Conservation (phyloP, 2,113 vertebrate species). For the Euleptes europaea region DNA sequence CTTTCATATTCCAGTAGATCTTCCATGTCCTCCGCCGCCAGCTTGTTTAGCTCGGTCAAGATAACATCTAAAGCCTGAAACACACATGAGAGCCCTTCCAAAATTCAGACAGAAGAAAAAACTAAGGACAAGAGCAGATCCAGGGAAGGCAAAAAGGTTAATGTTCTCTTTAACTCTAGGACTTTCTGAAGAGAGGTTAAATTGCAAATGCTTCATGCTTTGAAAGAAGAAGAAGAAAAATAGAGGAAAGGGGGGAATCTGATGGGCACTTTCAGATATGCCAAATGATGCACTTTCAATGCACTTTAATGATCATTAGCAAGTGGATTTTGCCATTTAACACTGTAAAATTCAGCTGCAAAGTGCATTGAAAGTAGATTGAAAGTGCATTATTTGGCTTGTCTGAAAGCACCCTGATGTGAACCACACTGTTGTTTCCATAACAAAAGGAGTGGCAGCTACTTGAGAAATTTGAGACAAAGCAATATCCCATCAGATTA, state of each 20-base stretch:
- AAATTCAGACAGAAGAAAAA: slow-evolving; percentile 26
- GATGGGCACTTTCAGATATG: too few species aligned
- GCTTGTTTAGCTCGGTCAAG: slow-evolving; percentile 40
- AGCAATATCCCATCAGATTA: background rate
- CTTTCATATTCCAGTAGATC: slow-evolving; percentile 39
- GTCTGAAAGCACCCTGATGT: too few species aligned
- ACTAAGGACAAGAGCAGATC: slow-evolving; percentile 1
- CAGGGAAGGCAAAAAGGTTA: slow-evolving; percentile 24
- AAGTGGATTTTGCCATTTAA: too few species aligned
- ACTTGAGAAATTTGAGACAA: background rate
- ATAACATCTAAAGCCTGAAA: slow-evolving; percentile 54
- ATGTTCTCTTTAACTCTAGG: slow-evolving; percentile 25
- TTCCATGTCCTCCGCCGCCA: slow-evolving; percentile 29
- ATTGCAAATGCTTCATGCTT: background rate
- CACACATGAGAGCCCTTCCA: slow-evolving; percentile 8
- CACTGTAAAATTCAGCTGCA: too few species aligned
- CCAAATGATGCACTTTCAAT: too few species aligned
- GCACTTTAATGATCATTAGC: too few species aligned
- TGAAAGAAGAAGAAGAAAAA: background rate
- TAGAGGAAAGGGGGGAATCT: background rate
- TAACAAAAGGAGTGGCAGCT: background rate
- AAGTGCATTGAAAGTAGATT: too few species aligned
- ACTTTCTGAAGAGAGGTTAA: background rate
- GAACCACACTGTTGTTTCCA: background rate
- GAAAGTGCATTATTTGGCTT: too few species aligned